Base-by-base conservation (phyloP, 2,888 invertebrate species). In the Dioctria rufipes region DNA sequence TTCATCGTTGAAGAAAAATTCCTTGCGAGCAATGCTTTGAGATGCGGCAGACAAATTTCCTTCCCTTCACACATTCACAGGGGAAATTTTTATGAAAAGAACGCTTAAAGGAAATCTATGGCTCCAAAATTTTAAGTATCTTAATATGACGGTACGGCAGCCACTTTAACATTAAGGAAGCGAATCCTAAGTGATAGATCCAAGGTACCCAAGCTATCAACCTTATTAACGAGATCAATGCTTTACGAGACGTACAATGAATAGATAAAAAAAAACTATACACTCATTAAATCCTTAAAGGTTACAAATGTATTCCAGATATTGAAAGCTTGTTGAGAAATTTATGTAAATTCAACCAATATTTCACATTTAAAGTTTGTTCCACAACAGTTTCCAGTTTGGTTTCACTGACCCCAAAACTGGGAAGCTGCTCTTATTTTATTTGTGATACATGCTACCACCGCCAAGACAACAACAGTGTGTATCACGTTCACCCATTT, bases 1-100 rank as follows among this genome's bases (percentile, higher is more conserved):
- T 81, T 80, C 79, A 81, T 61, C 66, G 42, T 61, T 11, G n/a
- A 66, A 66, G 61, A 69, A 42, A 54, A 60, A 77, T 77, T 43
- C 11, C 58, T 66, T 60, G 13, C n/a, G 39, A 46, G 75, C 46
- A 43, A 8, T 40, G 61, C 75, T 60, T 75, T 75, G 75, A 75
- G 75, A 60, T 75, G 75, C 49, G 43, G 43, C 46, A 75, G 61
- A 75, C 60, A 61, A 60, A 75, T 75, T 75, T 61, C 42, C 39
- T 60, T 46, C n/a, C 43, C 8, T 58, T 25, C 61, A 5, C 25
- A 25, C 60, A 39, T 39, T 71, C 40, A 54, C 42, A 75, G 13
- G 43, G 5, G 4, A 37, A 39, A 9, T 54, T 71, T 71, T 43
- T 61, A 43, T 43, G 46, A 25, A 8, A 61, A 13, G 43, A 61